Evolutionary conservation across 2,797 vertebrate species (phyloP), one percentile per base, ranked within the genome.

Genomic region (Amblyraja radiata): DNA sequence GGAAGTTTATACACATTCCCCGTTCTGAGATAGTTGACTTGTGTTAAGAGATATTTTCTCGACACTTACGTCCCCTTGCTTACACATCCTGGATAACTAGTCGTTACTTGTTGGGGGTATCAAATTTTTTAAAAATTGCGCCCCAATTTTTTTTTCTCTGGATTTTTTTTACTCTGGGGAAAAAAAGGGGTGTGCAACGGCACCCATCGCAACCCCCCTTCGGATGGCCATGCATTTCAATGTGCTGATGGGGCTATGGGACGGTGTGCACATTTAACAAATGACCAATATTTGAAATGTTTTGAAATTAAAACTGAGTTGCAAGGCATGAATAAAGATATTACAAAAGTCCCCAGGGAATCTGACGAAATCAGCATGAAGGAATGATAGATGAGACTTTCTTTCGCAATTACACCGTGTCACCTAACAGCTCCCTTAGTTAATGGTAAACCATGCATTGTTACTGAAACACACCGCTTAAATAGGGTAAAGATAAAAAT

Each of bases 341-440:
- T 65, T 65, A 8, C 32, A 73, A 74, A 74, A 54, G 76, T 76
- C 71, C 54, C 90, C 68, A 92, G 36, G 90, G 90, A 76, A 28
- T 23, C 13, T 54, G 36, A 92, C 28, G 46, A 18, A 92, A 74
- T 73, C 71, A 92, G 65, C 90, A 54, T 7, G 1, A 7, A 68
- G 84, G n/a, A 63, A 88, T 68, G 90, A 92, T 76, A 74, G 68
- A 7, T 54, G 21, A 91, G 90, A 74, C 71, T 25, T 78, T 90
- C 36, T 68, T 90, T 73, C 36, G 11, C 88, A 90, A 90, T 76
- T 92, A 92, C 71, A 76, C 90, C 1, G 6, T 92, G 90, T 54
- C 71, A 92, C 68, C 54, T 54, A 76, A 73, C 73, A 76, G 21
- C 21, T 73, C 71, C 71, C 21, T 73, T 25, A 21, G 71, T 73